Evolutionary conservation across 2,113 vertebrate genomes (phyloP).

Genomic region (Lathamus discolor): DNA sequence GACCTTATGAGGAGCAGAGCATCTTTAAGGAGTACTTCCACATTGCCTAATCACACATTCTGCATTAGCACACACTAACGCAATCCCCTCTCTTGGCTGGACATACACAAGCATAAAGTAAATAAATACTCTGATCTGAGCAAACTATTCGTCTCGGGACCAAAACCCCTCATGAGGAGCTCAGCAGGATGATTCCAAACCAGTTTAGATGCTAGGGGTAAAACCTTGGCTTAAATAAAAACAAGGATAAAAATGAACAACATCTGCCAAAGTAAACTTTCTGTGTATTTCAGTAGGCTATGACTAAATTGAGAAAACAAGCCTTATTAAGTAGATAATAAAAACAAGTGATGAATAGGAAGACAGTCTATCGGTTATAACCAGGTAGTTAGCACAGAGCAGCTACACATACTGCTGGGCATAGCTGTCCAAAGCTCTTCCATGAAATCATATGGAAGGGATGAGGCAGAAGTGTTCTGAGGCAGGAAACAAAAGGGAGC

Average conservation of each 20-base stretch:
- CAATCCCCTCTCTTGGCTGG: neutral
- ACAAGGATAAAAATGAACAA: neutral
- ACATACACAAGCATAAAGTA: neutral
- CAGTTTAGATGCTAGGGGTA: neutral
- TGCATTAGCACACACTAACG: neutral
- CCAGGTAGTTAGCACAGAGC: neutral
- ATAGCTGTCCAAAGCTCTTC: neutral
- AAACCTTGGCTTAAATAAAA: neutral
- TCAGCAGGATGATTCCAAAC: neutral
- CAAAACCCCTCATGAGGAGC: neutral
- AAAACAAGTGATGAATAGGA: neutral
- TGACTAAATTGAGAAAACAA: neutral
- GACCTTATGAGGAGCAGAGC: neutral
- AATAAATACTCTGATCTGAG: neutral
- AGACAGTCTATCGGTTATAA: neutral
- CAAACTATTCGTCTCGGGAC: neutral
- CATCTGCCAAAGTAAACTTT: neutral
- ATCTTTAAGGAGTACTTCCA: neutral
- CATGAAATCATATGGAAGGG: neutral
- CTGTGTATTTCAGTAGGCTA: neutral
- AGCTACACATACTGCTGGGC: neutral
- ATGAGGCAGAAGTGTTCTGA: neutral
- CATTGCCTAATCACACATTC: neutral
- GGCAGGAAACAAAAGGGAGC: neutral
- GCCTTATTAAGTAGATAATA: neutral